phyloP scores from a whole-genome alignment of 2,888 invertebrate species.

The Calameuta filiformis region DNA sequence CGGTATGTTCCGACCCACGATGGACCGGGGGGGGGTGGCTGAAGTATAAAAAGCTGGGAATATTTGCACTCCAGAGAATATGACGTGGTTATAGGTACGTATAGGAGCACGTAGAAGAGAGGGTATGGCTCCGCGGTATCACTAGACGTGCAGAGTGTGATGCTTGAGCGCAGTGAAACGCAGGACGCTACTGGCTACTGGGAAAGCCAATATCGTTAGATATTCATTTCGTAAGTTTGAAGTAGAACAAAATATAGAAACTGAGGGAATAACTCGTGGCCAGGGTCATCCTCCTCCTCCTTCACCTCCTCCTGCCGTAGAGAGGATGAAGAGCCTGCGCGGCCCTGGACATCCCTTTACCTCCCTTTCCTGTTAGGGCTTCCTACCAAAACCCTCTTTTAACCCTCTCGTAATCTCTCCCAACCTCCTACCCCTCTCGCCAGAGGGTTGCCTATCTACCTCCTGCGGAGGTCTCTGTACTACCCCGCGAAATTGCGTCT shows the following conservation, averaged over 20 bases:
- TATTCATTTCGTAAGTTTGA: slow-evolving; percentile 64
- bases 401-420: slow-evolving; percentile 18
- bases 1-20: background rate
- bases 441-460: slow-evolving; percentile 17
- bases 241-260: slow-evolving; percentile 63
- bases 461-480: slow-evolving; percentile 30
- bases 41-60: slow-evolving; percentile 40
- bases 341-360: slow-evolving; percentile 11
- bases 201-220: slow-evolving; percentile 62
- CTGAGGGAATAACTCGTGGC: slow-evolving; percentile 44
- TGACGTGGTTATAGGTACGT: slow-evolving; percentile 36
- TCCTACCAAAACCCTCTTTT: slow-evolving; percentile 8
- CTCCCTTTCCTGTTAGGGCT: slow-evolving; percentile 11
- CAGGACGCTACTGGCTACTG: slow-evolving; percentile 34
- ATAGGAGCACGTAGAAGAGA: background rate
- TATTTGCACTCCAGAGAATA: slow-evolving; percentile 54
- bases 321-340: background rate
- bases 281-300: slow-evolving; percentile 26
- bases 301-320: slow-evolving; percentile 16
- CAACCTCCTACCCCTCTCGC: background rate
- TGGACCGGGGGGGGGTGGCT: background rate
- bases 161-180: slow-evolving; percentile 4
- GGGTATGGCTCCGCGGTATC: slow-evolving; percentile 10
- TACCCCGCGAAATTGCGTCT: slow-evolving; percentile 53
- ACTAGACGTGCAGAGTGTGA: slow-evolving; percentile 14